Evolutionary conservation across 53 echinoderm and acorn worm species (phyloP).

Genomic region (Apostichopus leukothele): DNA sequence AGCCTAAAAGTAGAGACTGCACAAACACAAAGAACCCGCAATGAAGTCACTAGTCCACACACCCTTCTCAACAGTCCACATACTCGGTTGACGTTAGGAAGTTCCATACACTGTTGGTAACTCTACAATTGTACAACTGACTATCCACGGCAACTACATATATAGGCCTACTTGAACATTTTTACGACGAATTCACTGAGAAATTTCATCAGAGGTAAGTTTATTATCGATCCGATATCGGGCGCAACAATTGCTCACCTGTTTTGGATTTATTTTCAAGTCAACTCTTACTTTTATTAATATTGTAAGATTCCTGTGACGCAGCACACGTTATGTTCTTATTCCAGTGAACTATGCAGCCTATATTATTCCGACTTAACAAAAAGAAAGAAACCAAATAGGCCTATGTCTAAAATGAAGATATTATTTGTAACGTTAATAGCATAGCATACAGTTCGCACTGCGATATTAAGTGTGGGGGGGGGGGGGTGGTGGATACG

Average conservation of each 20-base stretch:
- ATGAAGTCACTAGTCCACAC: conserved; percentile 19
- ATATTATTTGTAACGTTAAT: too few relatives aligned
- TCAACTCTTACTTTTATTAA: neutral
- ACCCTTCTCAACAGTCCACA: neutral
- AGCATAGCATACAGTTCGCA: too few relatives aligned
- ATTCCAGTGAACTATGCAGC: neutral
- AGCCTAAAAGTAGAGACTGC: neutral
- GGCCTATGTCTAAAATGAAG: too few relatives aligned
- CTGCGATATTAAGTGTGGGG: too few relatives aligned
- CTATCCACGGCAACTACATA: neutral
- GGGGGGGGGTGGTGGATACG: too few relatives aligned
- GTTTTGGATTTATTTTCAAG: neutral
- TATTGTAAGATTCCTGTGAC: neutral
- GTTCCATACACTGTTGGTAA: neutral
- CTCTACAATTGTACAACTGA: neutral
- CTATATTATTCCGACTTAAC: neutral
- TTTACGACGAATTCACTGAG: neutral
- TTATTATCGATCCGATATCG: too few relatives aligned
- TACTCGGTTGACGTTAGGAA: neutral
- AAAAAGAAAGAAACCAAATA: neutral
- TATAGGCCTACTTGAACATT: neutral
- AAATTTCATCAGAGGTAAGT: neutral
- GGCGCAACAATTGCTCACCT: neutral
- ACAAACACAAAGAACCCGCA: neutral
- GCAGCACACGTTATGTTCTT: neutral